Evolutionary conservation across 2,888 invertebrate genomes (phyloP), one percentile per base, ranked within the genome.

Genomic region (Dyspetes luteomarginatus): DNA sequence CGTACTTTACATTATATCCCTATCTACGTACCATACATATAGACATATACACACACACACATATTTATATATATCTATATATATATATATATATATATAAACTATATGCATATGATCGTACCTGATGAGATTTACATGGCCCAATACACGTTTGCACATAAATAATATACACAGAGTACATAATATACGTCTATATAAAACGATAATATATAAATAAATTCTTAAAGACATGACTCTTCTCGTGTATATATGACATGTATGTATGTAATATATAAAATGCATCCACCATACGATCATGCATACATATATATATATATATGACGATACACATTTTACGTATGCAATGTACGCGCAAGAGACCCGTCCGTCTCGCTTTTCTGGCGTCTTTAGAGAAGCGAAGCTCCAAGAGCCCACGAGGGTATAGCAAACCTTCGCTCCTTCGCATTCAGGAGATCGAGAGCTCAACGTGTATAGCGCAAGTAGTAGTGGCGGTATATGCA

Each of bases 331-430:
- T 75, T 67, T 52, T 19, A 67, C 60, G 58, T 75, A 75, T 75
- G 48, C 75, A 52, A 67, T 48, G 36, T 41, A 67, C 67, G 75
- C 60, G 75, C 60, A 58, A 67, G 60, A 60, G 67, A 75, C 50
- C 45, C 67, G 58, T 45, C 58, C 58, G 48, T 68, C 50, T 52
- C 50, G 73, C 45, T 74, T n/a, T n/a, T 48, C 60, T 67, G 67
- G 58, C 56, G 26, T 67, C 26, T 58, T 36, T 24, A 24, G 68
- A 41, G 28, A 28, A 64, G 26, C n/a, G 60, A 17, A 65, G 56
- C 52, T 12, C 4, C 58, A 55, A 30, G 48, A n/a, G n/a, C n/a
- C 58, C 22, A 50, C 65, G 41, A 12, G 36, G 22, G 65, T 9
- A 22, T 17, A 3, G 52, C 24, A n/a, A 19, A 30, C 30, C 30